phyloP scores from a whole-genome alignment of 1,140 invertebrate genomes.

The Danaus melanippus region DNA sequence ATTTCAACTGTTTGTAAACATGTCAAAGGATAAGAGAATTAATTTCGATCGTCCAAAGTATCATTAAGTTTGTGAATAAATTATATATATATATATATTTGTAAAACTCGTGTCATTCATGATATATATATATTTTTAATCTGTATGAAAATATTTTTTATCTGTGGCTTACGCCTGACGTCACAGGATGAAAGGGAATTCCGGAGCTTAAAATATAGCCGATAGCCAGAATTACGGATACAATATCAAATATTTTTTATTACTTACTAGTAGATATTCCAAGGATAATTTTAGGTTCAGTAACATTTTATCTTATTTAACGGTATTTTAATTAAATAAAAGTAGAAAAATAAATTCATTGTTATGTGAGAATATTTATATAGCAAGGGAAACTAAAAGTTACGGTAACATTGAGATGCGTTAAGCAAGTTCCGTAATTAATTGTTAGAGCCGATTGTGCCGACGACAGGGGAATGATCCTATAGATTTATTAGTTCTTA shows the following conservation, averaged over 20 bases:
- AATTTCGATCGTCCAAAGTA: neutral
- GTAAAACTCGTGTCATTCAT: constrained; percentile 3
- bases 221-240: constrained; percentile 15
- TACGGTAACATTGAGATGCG: constrained; percentile 10
- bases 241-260: constrained; percentile 1
- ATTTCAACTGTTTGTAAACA: constrained; percentile 8
- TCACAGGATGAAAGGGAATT: constrained; percentile 27
- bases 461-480: constrained; percentile 46
- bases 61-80: neutral
- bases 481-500: constrained; percentile 40
- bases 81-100: no score
- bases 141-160: constrained; percentile 19
- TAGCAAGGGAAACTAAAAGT: no score
- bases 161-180: constrained; percentile 26
- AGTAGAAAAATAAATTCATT: no score
- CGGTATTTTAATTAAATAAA: no score
- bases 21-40: constrained; percentile 10
- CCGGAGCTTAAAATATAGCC: constrained; percentile 25
- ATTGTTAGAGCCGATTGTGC: constrained; percentile 40
- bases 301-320: no score
- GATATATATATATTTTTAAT: constrained; percentile 15
- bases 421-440: constrained; percentile 40
- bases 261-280: no score
- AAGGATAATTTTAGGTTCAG: no score
- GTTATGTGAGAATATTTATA: no score